These are phyloP conservation scores for Leuciscus waleckii DNA, from an alignment of 2,797 vertebrate species.

Conservation along the genomic window DNA sequence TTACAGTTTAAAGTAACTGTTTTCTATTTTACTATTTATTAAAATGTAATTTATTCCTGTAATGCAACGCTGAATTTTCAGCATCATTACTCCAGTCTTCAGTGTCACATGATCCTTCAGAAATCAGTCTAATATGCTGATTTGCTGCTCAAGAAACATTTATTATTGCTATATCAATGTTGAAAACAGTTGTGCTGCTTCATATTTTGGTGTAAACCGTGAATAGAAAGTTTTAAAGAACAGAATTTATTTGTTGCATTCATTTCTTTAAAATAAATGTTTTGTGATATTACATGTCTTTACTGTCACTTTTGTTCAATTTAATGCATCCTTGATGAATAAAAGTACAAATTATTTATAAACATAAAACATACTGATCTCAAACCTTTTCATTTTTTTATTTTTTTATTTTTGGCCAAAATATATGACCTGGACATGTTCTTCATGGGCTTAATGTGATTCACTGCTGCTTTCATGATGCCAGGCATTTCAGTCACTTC, in stretches of 20 bases:
- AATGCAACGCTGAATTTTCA: background rate
- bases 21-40: background rate
- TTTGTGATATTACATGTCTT: background rate
- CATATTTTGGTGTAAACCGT: background rate
- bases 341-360: background rate
- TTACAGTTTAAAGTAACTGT: background rate
- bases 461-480: constrained; percentile 36
- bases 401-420: too few species aligned
- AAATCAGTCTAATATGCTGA: background rate
- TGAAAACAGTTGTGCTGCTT: background rate
- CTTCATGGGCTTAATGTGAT: background rate
- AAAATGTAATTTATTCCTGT: background rate
- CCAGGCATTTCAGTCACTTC: constrained; percentile 45
- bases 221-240: background rate
- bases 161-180: background rate
- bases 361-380: background rate
- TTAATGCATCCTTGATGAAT: background rate
- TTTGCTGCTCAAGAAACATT: background rate
- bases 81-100: background rate
- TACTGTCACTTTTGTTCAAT: background rate
- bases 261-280: background rate
- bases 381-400: background rate
- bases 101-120: background rate
- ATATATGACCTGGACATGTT: background rate
- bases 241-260: background rate